Evolutionary conservation across 2,797 vertebrate species (phyloP), one percentile per base, ranked within the genome.

Genomic region (Tragopan temminckii): DNA sequence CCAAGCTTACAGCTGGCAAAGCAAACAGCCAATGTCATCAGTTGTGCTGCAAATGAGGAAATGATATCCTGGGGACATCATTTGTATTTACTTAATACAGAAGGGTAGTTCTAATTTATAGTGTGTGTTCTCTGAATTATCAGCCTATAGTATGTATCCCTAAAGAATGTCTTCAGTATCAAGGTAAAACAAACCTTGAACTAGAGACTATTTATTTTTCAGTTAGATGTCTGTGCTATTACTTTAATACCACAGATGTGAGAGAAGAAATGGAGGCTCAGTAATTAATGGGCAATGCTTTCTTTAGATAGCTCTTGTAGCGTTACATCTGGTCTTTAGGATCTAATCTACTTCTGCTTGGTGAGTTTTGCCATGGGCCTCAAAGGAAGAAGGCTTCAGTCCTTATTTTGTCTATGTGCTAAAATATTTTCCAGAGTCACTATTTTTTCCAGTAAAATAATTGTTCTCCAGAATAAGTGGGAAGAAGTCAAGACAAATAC

Each of bases 381-480:
- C 42, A 85, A 82, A 85, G 58, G 24, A 33, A 33, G 13, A 88
- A 64, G 35, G 11, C n/a, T 87, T 31, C 29, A 36, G 27, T 45
- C 13, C 23, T 82, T 85, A 36, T 64, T 78, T 93, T 64, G 9
- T 74, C 69, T 86, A 20, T 95, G 31, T 80, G 53, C 83, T 96
- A 95, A 92, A 93, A 94, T 85, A 79, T 12, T 77, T 95, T 93
- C 42, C 66, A 58, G 75, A 90, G n/a, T 45, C 33, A 80, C 29
- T 43, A 14, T 62, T 85, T 71, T 46, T 71, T 77, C 55, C 57
- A 52, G 21, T 38, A 85, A 66, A 79, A 48, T 57, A 90, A 59
- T 59, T 85, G 7, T 81, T 88, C 35, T 42, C 24, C 72, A 71
- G 40, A 68, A 14, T 74, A 70, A 76, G 36, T 48, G 50, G 10